Evolutionary conservation across 2,113 vertebrate genomes (phyloP), one percentile per base, ranked within the genome.

Genomic region (Pelvicachromis taeniatus): DNA sequence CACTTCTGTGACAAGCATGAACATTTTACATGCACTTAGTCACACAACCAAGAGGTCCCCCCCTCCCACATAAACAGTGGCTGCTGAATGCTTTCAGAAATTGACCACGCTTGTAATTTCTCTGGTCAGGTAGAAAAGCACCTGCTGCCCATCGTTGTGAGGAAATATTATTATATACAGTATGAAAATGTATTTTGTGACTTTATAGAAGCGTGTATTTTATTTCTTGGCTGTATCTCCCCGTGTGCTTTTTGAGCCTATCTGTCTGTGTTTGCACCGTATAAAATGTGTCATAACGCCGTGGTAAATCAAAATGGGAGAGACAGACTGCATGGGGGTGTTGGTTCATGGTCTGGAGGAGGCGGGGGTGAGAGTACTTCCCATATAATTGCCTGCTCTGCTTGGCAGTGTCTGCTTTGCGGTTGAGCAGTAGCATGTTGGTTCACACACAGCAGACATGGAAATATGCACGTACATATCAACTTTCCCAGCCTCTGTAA

Each of bases 381-480:
- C 92, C 88, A 79, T 92, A 95, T 95, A 95, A 95, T 95, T 95
- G 94, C 87, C 89, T 89, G 75, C 92, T 89, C 73, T 86, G 90
- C 92, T 89, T 89, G 90, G 89, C 90, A 88, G 88, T 92, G 92
- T 94, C 91, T 94, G 90, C 93, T 63, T 68, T 94, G 94, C 23
- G 93, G 94, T 94, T 13, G 84, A 90, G 92, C 90, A 91, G 90
- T 91, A 94, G 92, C 93, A 93, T 92, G 94, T 95, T 78, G 87
- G 85, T 91, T 92, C 92, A 91, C 85, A 94, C 93, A 92, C 93
- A 89, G 38, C 92, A 95, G 93, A 95, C 94, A 87, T 80, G 87
- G 83, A 94, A 94, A 94, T 94, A 93, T 94, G 92, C 93, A 91
- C 88, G 9, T 89, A 79, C 88, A 87, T 93, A 95, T 93, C 91